Conservation (phyloP, 2,113 vertebrate genomes). For the Sakesphorus luctuosus region DNA sequence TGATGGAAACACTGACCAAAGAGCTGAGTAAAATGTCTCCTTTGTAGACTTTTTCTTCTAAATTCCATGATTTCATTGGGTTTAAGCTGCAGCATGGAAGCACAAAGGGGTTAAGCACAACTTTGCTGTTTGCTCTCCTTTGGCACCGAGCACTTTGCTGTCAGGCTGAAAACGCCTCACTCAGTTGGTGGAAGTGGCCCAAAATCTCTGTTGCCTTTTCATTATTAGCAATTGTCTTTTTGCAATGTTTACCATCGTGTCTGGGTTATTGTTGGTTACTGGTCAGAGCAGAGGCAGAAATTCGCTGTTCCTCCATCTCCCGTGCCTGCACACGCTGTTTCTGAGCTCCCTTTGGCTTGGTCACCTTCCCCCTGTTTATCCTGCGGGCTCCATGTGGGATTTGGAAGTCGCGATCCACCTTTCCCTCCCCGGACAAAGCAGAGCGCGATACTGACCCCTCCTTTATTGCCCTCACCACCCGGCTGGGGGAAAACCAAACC, state of each 20-base stretch:
- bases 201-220: conserved; percentile 46
- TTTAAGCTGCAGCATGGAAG: neutral
- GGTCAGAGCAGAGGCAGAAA: neutral
- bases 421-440: neutral
- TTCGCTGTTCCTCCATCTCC: neutral
- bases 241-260: conserved; percentile 43
- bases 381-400: accelerated
- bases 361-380: neutral
- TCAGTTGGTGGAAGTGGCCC: conserved; percentile 51
- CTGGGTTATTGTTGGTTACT: conserved; percentile 3
- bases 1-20: conserved; percentile 56
- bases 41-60: conserved; percentile 37
- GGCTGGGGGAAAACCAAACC: neutral
- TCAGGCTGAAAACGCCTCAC: conserved; percentile 40
- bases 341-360: neutral
- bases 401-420: neutral
- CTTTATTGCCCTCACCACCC: neutral
- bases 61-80: conserved; percentile 54
- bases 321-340: neutral
- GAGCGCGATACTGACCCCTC: neutral
- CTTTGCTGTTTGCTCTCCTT: conserved; percentile 41
- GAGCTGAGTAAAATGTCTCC: conserved; percentile 43
- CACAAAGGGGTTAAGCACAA: conserved; percentile 61
- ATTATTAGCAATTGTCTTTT: conserved; percentile 58
- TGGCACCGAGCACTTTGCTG: conserved; percentile 46